These are phyloP conservation scores for Agrilus biguttatus DNA, from an alignment of 2,888 invertebrate genomes.

Conservation along the genomic window DNA sequence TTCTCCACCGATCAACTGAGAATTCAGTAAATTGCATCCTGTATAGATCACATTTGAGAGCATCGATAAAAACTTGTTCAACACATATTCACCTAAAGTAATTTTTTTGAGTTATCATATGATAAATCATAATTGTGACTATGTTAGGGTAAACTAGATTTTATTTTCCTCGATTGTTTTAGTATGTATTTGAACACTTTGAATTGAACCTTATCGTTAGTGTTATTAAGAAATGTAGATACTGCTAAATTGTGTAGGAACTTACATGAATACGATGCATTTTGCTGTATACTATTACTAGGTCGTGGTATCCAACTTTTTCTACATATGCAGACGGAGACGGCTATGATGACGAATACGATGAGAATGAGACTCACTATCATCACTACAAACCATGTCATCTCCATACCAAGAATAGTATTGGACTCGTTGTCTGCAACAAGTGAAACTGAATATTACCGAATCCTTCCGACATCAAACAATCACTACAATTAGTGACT, in stretches of 20 bases:
- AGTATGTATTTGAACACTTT: too few relatives aligned
- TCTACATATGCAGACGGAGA: slow-evolving; percentile 64
- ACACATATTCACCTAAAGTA: too few relatives aligned
- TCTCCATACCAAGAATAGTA: slow-evolving; percentile 55
- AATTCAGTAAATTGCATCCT: too few relatives aligned
- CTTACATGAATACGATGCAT: slow-evolving; percentile 35
- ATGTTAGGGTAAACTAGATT: too few relatives aligned
- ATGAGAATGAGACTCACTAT: slow-evolving; percentile 56
- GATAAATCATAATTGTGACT: too few relatives aligned
- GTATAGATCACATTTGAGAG: too few relatives aligned
- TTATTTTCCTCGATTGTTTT: too few relatives aligned
- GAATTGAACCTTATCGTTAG: too few relatives aligned
- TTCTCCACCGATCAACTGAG: too few relatives aligned
- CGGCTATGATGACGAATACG: slow-evolving; percentile 52
- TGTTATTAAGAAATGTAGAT: background rate
- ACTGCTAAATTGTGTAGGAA: slow-evolving; percentile 5
- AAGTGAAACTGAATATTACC: slow-evolving; percentile 4
- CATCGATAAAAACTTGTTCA: too few relatives aligned
- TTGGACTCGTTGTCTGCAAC: slow-evolving; percentile 43
- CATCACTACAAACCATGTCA: slow-evolving; percentile 62
- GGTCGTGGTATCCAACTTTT: slow-evolving; percentile 38
- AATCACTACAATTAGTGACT: background rate
- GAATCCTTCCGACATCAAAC: too few relatives aligned
- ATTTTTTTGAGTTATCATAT: too few relatives aligned
- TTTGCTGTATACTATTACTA: slow-evolving; percentile 31